phyloP scores from a whole-genome alignment of 1,140 invertebrate species.

The Rhyacophila brunnea region DNA sequence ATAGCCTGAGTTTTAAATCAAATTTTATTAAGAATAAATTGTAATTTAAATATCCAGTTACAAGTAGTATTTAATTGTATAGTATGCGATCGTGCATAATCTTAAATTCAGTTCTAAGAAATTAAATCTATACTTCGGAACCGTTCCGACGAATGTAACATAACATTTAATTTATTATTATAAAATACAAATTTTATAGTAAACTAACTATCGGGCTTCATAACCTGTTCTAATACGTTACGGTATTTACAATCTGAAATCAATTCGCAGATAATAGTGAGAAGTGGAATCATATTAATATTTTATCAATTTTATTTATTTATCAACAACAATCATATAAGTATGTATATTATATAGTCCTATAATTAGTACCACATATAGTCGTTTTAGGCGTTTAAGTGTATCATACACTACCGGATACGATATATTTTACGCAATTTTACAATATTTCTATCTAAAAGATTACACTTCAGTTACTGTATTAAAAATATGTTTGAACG shows the following conservation, averaged over 20 bases:
- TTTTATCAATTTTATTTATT: slow-evolving; percentile 29
- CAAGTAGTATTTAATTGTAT: slow-evolving; percentile 6
- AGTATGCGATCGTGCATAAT: too few relatives aligned
- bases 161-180: not conserved
- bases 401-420: slow-evolving; percentile 36
- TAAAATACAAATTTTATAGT: slow-evolving; percentile 18
- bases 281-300: slow-evolving; percentile 7
- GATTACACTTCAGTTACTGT: slow-evolving; percentile 22
- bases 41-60: not conserved
- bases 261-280: slow-evolving; percentile 19
- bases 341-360: slow-evolving; percentile 29
- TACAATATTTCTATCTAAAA: slow-evolving; percentile 27
- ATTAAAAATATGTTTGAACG: slow-evolving; percentile 29
- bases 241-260: slow-evolving; percentile 21
- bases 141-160: too few relatives aligned
- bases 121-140: too few relatives aligned
- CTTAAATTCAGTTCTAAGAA: too few relatives aligned
- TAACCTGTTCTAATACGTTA: slow-evolving; percentile 16
- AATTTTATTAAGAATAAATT: too few relatives aligned
- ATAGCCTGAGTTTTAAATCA: too few relatives aligned
- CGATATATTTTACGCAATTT: slow-evolving; percentile 24
- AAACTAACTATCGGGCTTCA: slow-evolving; percentile 22
- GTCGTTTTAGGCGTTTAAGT: slow-evolving; percentile 34
- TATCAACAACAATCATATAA: slow-evolving; percentile 33
- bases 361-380: slow-evolving; percentile 36